Conservation (phyloP, 2,888 invertebrate genomes). For the Drosophila prostipennis region DNA sequence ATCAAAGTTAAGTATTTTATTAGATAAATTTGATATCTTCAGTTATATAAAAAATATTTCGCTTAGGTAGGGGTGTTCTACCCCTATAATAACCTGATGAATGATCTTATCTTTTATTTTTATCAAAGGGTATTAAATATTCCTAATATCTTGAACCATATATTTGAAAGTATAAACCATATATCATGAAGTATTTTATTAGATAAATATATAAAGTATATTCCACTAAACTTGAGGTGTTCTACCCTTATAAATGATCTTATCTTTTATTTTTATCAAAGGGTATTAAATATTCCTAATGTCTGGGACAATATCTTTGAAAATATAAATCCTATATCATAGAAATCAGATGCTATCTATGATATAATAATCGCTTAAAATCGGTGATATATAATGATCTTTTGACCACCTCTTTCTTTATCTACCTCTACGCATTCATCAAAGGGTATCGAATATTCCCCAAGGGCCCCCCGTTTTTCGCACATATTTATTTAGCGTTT, state of each 20-base stretch:
- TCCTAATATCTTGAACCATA: background rate
- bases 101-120: background rate
- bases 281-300: background rate
- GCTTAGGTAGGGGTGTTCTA: too few relatives aligned
- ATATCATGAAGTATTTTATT: background rate
- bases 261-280: background rate
- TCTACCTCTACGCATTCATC: background rate
- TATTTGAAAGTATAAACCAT: background rate
- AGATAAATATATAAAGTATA: conserved; percentile 1
- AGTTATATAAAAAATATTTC: background rate
- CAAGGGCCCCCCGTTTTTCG: background rate
- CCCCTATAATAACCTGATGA: background rate
- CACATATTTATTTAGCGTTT: conserved; percentile 25
- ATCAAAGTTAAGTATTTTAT: background rate
- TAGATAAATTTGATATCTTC: conserved; percentile 4
- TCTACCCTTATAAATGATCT: background rate
- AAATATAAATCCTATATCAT: background rate
- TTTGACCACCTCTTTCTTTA: background rate
- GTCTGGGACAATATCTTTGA: background rate
- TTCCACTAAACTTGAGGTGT: too few relatives aligned
- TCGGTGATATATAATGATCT: too few relatives aligned
- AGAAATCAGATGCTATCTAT: background rate
- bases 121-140: background rate
- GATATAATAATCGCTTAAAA: too few relatives aligned
- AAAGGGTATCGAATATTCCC: conserved; percentile 22